Evolutionary conservation across 2,113 vertebrate genomes (phyloP), one percentile per base, ranked within the genome.

Genomic region (Aptenodytes patagonicus): DNA sequence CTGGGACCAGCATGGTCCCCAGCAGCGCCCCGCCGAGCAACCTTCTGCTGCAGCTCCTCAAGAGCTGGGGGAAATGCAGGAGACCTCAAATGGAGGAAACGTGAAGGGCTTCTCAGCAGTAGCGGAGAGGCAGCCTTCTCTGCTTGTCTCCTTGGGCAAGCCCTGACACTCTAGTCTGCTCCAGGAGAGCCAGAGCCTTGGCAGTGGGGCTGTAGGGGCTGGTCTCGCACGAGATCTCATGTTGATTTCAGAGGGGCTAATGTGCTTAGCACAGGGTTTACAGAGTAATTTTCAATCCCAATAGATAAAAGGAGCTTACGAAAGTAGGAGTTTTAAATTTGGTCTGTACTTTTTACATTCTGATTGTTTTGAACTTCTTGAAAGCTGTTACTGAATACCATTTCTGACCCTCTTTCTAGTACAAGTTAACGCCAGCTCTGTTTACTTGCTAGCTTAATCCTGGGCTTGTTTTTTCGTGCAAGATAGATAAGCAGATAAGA

Each of bases 141-240:
- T 76, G 19, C 54, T 64, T 51, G 19, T 15, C 44, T 40, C 12
- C 20, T 18, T 34, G 28, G n/a, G 9, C 54, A 65, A 81, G 44
- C n/a, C 29, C 46, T 40, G 71, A 18, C 21, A 47, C 17, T 13
- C 28, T 47, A 3, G 32, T n/a, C 20, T 44, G 52, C 42, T 84
- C 11, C 11, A 17, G 46, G n/a, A 87, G 55, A 81, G 38, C 34
- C 25, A 54, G 29, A 60, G 40, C 36, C 31, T 61, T 61, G 40
- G 54, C 25, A 31, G 10, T 7, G 28, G 65, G 38, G 28, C 31
- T 26, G 26, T 17, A 89, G 20, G 15, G 52, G n/a, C 16, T 54
- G 42, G 36, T 54, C 29, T 58, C 0, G 0, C 15, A 17, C 0
- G 1, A 75, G 55, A 75, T 11, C 11, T 90, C 12, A 0, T 11